A percentile compares a stretch with the other conserved stretches of the same genome.
These are phyloP conservation scores for Acrossocheilus wenchowensis DNA, from an alignment of 2,797 vertebrate species.

Conservation along the genomic window DNA sequence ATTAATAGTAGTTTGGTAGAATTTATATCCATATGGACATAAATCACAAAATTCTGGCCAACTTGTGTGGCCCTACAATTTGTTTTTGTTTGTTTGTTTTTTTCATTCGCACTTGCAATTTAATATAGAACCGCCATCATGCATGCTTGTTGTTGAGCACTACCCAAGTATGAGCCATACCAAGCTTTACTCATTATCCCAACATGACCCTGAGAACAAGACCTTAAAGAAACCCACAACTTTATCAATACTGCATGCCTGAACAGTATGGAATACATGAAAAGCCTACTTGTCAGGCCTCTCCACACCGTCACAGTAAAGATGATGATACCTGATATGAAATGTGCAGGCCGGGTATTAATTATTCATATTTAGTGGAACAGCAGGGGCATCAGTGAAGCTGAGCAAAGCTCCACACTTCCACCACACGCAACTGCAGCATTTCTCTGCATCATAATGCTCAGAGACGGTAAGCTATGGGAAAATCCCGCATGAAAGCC, in stretches of 20 bases:
- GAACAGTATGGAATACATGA: background rate
- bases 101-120: background rate
- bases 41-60: background rate
- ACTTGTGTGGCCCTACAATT: background rate
- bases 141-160: background rate
- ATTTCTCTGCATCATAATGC: conserved; percentile 36
- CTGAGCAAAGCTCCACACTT: conserved; percentile 35
- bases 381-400: conserved; percentile 36
- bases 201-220: background rate
- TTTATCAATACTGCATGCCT: conserved; percentile 3
- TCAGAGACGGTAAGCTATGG: conserved; percentile 15
- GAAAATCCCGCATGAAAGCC: conserved; percentile 28
- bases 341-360: conserved; percentile 47
- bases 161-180: background rate
- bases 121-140: background rate
- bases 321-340: conserved; percentile 54
- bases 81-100: background rate
- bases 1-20: background rate
- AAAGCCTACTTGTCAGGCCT: background rate
- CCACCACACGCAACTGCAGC: conserved; percentile 33
- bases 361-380: conserved; percentile 50
- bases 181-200: background rate
- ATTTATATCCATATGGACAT: background rate
- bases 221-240: background rate
- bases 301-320: conserved; percentile 29